Evolutionary conservation across 1,140 invertebrate genomes (phyloP), one percentile per base, ranked within the genome.

Genomic region (Drosophila nigromelanica): DNA sequence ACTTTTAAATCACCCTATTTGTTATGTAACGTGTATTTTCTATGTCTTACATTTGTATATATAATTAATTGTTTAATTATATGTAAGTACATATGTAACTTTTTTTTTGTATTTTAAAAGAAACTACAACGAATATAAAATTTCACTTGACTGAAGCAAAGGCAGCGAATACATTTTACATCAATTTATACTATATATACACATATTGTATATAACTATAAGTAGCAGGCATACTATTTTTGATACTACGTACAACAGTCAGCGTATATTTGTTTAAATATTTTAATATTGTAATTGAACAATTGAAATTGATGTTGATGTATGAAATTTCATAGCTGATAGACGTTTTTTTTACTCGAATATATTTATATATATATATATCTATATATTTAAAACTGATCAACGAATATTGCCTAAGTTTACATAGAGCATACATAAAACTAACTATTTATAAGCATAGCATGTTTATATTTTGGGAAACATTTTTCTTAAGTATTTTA

Each of bases 61-160:
- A 52, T 27, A 35, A 66, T 11, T 40, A 40, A 40, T 6, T 40
- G 12, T 40, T 40, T 14, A 40, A 24, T 21, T 54, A 37, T 27
- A 61, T 48, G 18, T 45, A 45, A 39, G 24, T 55, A 47, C 4
- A n/a, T n/a, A n/a, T n/a, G 50, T 37, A 10, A 51, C 7, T 58
- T 7, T 51, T 54, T 61, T 58, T 48, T 47, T 62, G 8, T 15
- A 47, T 40, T 64, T 62, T 42, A 24, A 35, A 58, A 58, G 24
- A 10, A 60, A 59, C 54, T 35, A 64, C 80, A 83, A 85, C 82
- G 81, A 82, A 86, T 72, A 67, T 78, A 59, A 86, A 87, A 81
- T 76, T 76, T 58, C 50, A 61, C 72, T 60, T 87, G 82, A 86
- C 82, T 86, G 82, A 86, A 39, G 60, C 75, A n/a, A n/a, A n/a